These are phyloP conservation scores for Melinaea marsaeus DNA, from an alignment of 2,888 invertebrate genomes.

Conservation along the genomic window DNA sequence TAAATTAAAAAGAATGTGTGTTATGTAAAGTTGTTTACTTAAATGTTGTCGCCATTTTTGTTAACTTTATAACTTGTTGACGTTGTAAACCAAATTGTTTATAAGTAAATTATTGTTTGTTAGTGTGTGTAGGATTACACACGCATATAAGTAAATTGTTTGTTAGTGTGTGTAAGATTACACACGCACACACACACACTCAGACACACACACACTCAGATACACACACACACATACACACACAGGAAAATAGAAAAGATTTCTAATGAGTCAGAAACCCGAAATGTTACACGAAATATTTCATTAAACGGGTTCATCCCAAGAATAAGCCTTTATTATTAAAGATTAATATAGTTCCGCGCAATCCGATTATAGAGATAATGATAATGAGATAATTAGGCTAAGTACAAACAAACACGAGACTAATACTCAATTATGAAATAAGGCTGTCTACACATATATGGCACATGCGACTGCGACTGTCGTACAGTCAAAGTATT, in stretches of 20 bases:
- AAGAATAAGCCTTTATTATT: constrained; percentile 10
- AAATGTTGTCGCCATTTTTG: not conserved
- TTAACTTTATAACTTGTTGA: not conserved
- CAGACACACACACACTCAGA: too few relatives aligned
- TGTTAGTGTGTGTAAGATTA: too few relatives aligned
- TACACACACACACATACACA: not conserved
- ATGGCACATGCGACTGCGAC: not conserved
- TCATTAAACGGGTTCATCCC: not conserved
- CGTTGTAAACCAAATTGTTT: too few relatives aligned
- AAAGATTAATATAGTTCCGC: constrained; percentile 20
- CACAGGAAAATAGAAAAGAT: not conserved
- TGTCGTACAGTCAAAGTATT: not conserved
- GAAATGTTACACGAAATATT: too few relatives aligned
- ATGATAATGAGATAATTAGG: constrained; percentile 27
- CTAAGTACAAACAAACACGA: constrained; percentile 25
- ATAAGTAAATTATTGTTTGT: not conserved
- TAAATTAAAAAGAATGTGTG: not conserved
- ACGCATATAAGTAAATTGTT: too few relatives aligned
- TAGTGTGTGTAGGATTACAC: not conserved
- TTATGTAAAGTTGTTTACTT: too few relatives aligned
- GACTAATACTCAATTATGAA: constrained; percentile 26
- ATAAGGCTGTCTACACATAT: constrained; percentile 9
- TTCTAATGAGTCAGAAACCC: too few relatives aligned
- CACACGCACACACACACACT: too few relatives aligned
- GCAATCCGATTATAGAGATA: constrained; percentile 25